phyloP scores from a whole-genome alignment of 2,888 invertebrate species.

The Schizotus pectinicornis region DNA sequence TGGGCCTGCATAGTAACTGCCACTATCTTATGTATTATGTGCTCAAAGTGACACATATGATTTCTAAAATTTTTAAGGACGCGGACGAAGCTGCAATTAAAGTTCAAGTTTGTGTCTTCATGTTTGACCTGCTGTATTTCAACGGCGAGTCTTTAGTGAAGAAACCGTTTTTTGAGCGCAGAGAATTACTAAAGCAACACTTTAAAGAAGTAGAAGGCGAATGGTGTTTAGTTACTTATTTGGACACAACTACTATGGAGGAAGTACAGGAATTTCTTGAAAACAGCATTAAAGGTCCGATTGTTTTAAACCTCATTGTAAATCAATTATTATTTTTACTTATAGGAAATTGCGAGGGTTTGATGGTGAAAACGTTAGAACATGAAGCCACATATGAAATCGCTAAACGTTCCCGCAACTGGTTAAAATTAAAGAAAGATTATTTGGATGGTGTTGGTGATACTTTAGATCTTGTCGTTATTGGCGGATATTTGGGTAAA shows the following conservation, averaged over 20 bases:
- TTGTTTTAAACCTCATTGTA: too few relatives aligned
- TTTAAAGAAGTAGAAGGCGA: conserved; percentile 77
- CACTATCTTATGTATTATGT: too few relatives aligned
- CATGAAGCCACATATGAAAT: conserved; percentile 95
- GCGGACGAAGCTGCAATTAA: conserved; percentile 77
- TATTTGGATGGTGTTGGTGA: conserved; percentile 97
- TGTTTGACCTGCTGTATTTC: conserved; percentile 93
- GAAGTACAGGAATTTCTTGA: conserved; percentile 94
- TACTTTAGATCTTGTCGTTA: conserved; percentile 92
- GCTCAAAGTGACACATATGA: too few relatives aligned
- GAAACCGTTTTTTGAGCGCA: conserved; percentile 74
- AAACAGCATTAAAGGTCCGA: conserved; percentile 79
- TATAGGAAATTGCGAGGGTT: conserved; percentile 88
- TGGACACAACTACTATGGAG: conserved; percentile 85
- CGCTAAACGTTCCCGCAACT: conserved; percentile 91
- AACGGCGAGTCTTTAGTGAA: conserved; percentile 87
- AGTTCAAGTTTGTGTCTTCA: conserved; percentile 87
- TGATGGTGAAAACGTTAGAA: conserved; percentile 96
- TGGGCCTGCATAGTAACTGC: too few relatives aligned
- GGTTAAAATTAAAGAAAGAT: conserved; percentile 97
- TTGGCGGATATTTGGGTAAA: conserved; percentile 92
- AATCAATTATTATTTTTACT: too few relatives aligned
- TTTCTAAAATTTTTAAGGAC: conserved; percentile 61
- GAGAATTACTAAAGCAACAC: conserved; percentile 73
- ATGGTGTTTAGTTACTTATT: conserved; percentile 85